Evolutionary conservation across 2,888 invertebrate genomes (phyloP).

Genomic region (Nycteola revayana): DNA sequence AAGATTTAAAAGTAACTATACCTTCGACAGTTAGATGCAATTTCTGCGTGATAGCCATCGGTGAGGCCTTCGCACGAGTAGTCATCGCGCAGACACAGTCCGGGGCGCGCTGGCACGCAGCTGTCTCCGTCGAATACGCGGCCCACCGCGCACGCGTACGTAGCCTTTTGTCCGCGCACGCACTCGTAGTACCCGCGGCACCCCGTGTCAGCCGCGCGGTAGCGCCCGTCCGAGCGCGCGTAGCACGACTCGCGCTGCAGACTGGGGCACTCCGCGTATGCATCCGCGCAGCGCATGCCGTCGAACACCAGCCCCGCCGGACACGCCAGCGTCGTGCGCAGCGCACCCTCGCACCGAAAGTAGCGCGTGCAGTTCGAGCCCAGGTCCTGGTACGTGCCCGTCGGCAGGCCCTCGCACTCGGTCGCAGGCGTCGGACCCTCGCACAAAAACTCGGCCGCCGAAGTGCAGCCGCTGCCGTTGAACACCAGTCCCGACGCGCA

Average conservation of each 20-base stretch:
- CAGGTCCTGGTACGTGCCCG: slow-evolving; percentile 80
- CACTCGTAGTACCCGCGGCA: slow-evolving; percentile 84
- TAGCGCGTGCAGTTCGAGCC: slow-evolving; percentile 77
- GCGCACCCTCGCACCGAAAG: slow-evolving; percentile 70
- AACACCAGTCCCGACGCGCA: slow-evolving; percentile 73
- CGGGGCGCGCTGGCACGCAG: slow-evolving; percentile 64
- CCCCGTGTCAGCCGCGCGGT: slow-evolving; percentile 71
- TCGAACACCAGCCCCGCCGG: slow-evolving; percentile 65
- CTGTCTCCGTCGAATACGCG: slow-evolving; percentile 80
- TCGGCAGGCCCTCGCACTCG: slow-evolving; percentile 72
- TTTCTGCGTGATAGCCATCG: slow-evolving; percentile 82
- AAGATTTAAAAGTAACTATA: slow-evolving; percentile 16
- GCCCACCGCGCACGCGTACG: slow-evolving; percentile 79
- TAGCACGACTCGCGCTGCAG: slow-evolving; percentile 76
- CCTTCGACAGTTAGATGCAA: slow-evolving; percentile 77
- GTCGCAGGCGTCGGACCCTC: slow-evolving; percentile 63
- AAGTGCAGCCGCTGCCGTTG: slow-evolving; percentile 73
- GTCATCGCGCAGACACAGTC: slow-evolving; percentile 60
- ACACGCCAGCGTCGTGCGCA: slow-evolving; percentile 65
- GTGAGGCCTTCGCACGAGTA: slow-evolving; percentile 72
- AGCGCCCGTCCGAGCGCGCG: slow-evolving; percentile 78
- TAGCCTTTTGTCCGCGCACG: slow-evolving; percentile 77
- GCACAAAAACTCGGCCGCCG: slow-evolving; percentile 62
- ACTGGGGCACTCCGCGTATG: slow-evolving; percentile 68
- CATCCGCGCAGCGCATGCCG: slow-evolving; percentile 64